These are phyloP conservation scores for Semaprochilodus insignis DNA, from an alignment of 2,797 vertebrate species.

Conservation along the genomic window DNA sequence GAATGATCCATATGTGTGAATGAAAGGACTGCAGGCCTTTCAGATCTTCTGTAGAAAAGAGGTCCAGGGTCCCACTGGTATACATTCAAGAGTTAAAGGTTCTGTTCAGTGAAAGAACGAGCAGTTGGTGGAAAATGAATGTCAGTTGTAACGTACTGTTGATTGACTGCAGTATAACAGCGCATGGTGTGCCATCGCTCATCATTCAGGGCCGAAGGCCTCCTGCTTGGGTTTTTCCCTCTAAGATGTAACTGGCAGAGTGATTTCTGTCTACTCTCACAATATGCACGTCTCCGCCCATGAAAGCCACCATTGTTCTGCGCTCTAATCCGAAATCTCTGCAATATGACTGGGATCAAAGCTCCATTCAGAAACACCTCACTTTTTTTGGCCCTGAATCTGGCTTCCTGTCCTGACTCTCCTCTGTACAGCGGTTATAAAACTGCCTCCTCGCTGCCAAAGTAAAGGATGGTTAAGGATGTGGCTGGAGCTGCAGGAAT, in stretches of 20 bases:
- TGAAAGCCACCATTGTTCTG: conserved; percentile 79
- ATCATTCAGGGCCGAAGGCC: conserved; percentile 17
- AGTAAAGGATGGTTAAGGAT: conserved; percentile 52
- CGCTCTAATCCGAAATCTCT: conserved; percentile 76
- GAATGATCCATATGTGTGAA: too few relatives aligned
- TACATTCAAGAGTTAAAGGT: too few relatives aligned
- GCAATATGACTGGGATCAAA: conserved; percentile 78
- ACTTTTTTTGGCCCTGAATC: conserved; percentile 16
- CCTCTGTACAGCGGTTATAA: conserved; percentile 43
- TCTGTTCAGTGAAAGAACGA: too few relatives aligned
- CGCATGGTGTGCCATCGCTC: conserved; percentile 37
- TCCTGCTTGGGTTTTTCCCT: conserved; percentile 34
- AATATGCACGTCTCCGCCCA: conserved; percentile 76
- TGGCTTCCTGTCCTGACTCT: conserved; percentile 35
- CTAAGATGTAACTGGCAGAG: conserved; percentile 26
- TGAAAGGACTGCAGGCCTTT: too few relatives aligned
- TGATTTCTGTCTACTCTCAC: conserved; percentile 70
- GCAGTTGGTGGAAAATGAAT: background rate
- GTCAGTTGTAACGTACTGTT: conserved; percentile 22
- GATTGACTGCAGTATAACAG: conserved; percentile 16
- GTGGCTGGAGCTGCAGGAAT: conserved; percentile 32
- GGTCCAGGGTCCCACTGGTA: too few relatives aligned
- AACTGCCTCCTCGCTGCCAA: conserved; percentile 47
- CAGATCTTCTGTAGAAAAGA: too few relatives aligned
- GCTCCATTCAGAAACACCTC: conserved; percentile 54